phyloP scores from a whole-genome alignment of 1,140 invertebrate species.

The Lutraria rhynchaena region DNA sequence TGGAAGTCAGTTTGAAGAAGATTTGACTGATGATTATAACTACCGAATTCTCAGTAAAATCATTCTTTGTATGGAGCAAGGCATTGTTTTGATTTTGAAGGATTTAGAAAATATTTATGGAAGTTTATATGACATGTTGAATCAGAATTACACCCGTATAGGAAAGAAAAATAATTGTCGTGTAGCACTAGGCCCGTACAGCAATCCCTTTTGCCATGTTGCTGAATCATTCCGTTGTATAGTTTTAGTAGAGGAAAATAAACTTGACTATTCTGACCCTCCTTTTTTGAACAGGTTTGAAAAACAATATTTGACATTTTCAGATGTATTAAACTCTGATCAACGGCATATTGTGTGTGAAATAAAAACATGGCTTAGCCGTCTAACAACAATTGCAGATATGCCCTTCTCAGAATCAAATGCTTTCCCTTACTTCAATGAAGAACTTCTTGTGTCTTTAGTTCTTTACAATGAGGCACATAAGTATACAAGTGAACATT shows the following conservation, averaged over 20 bases:
- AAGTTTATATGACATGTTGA: constrained; percentile 76
- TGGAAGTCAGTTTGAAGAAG: constrained; percentile 74
- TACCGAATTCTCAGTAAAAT: constrained; percentile 73
- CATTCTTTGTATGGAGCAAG: constrained; percentile 77
- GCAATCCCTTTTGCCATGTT: constrained; percentile 75
- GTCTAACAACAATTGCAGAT: constrained; percentile 33
- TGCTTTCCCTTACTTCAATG: constrained; percentile 56
- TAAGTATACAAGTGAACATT: background rate
- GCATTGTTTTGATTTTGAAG: constrained; percentile 70
- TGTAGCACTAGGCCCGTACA: constrained; percentile 72
- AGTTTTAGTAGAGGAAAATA: constrained; percentile 70
- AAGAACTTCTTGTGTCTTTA: constrained; percentile 63
- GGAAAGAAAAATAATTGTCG: constrained; percentile 72
- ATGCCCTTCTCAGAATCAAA: constrained; percentile 30
- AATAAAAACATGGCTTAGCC: constrained; percentile 14
- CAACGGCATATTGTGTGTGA: constrained; percentile 14
- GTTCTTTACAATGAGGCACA: constrained; percentile 20
- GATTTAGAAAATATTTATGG: constrained; percentile 75
- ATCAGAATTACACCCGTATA: constrained; percentile 74
- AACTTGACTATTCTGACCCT: constrained; percentile 68
- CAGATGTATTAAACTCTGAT: constrained; percentile 47
- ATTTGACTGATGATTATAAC: constrained; percentile 70
- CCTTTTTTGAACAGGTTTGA: constrained; percentile 76
- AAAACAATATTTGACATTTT: constrained; percentile 68
- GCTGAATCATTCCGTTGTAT: constrained; percentile 72